A percentile compares a stretch with the other conserved stretches of the same genome.
phyloP scores from a whole-genome alignment of 35 echinoderm and acorn worm species.

The Apostichopus parvimensis region DNA sequence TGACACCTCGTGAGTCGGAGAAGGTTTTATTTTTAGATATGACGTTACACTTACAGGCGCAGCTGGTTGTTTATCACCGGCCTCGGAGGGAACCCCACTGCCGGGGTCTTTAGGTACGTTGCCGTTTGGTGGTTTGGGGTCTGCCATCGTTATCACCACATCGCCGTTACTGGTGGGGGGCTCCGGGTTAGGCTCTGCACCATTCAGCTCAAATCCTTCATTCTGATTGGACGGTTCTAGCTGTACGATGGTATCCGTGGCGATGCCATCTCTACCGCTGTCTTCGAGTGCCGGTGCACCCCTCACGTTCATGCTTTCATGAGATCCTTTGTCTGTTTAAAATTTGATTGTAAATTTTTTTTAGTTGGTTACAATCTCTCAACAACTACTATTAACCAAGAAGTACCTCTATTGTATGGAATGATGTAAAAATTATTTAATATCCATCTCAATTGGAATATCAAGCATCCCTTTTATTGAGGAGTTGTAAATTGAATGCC shows the following conservation, averaged over 20 bases:
- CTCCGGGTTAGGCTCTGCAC: background rate
- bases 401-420: no score
- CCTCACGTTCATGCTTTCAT: background rate
- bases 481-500: no score
- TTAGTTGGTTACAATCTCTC: no score
- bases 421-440: no score
- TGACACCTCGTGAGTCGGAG: no score
- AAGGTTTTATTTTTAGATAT: no score
- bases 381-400: no score
- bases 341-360: background rate
- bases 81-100: background rate
- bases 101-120: slow-evolving; percentile 2
- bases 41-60: background rate
- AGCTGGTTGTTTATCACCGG: background rate
- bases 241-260: slow-evolving; percentile 15
- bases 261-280: background rate
- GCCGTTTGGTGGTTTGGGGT: slow-evolving; percentile 48
- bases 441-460: no score
- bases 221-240: slow-evolving; percentile 7
- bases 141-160: slow-evolving; percentile 15
- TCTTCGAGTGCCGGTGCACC: background rate
- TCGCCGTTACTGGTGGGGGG: slow-evolving; percentile 15
- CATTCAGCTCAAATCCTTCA: background rate
- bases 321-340: background rate
- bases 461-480: no score